A percentile compares a stretch with the other conserved stretches of the same genome.
Evolutionary conservation across 2,797 vertebrate genomes (phyloP).

Genomic region (Girardinus metallicus): DNA sequence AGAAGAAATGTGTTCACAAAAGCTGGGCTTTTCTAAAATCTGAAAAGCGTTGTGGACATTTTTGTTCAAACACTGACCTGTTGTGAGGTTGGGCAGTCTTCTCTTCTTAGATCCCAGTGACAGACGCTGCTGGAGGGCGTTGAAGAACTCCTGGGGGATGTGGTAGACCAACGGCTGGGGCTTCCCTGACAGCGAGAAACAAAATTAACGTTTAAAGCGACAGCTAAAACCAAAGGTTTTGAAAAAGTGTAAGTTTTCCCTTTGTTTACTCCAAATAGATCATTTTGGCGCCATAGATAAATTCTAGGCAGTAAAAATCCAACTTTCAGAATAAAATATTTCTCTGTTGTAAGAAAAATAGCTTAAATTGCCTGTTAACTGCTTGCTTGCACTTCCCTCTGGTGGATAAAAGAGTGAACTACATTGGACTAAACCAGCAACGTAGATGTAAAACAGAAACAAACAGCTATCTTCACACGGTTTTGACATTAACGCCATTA

Average conservation of each 20-base stretch:
- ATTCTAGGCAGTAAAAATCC: background rate
- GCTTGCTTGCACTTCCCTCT: background rate
- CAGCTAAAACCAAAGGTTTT: background rate
- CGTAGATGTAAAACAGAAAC: background rate
- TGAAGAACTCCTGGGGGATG: constrained; percentile 92
- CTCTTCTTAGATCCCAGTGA: constrained; percentile 89
- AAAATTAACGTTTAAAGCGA: background rate
- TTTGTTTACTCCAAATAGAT: background rate
- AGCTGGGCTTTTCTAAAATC: background rate
- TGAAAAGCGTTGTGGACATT: background rate
- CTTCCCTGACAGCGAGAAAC: constrained; percentile 79
- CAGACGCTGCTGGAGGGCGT: constrained; percentile 89
- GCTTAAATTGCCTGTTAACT: background rate
- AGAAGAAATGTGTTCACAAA: background rate
- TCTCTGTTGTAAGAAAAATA: background rate
- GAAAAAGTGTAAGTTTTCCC: background rate
- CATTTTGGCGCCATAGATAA: background rate
- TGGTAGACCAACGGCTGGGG: constrained; percentile 90
- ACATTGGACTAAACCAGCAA: background rate
- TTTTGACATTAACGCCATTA: background rate
- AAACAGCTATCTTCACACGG: background rate
- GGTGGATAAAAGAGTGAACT: background rate
- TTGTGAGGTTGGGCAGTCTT: constrained; percentile 89
- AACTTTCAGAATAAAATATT: background rate
- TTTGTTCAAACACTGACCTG: constrained; percentile 72